Evolutionary conservation across 2,797 vertebrate species (phyloP).

Genomic region (Coregonus suidteri): DNA sequence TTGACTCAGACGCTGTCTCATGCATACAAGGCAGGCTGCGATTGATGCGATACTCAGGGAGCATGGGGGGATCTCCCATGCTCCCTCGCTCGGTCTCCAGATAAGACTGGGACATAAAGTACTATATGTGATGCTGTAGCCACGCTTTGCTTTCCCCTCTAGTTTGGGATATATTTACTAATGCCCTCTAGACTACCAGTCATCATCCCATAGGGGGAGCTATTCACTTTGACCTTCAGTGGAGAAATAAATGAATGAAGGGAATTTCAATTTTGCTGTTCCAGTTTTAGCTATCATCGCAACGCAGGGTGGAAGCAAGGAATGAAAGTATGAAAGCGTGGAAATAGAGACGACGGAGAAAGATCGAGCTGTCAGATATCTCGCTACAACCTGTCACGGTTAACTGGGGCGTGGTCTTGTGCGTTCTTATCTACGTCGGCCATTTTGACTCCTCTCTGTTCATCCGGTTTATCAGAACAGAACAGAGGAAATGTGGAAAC

Average conservation of each 20-base stretch:
- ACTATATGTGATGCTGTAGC: constrained; percentile 32
- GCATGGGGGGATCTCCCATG: constrained; percentile 52
- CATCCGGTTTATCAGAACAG: constrained; percentile 25
- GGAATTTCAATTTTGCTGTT: constrained; percentile 40
- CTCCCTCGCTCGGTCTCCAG: constrained; percentile 49
- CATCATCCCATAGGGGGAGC: constrained; percentile 49
- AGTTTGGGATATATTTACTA: neutral
- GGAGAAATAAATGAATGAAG: constrained; percentile 42
- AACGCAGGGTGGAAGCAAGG: constrained; percentile 32
- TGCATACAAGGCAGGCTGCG: constrained; percentile 52
- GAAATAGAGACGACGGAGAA: constrained; percentile 14
- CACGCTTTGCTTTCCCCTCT: constrained; percentile 25
- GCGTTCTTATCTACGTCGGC: constrained; percentile 18
- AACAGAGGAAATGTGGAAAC: constrained; percentile 24
- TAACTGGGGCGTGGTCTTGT: constrained; percentile 34
- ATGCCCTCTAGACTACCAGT: constrained; percentile 19
- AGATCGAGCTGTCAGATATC: constrained; percentile 50
- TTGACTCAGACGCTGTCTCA: constrained; percentile 57
- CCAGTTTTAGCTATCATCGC: constrained; percentile 43
- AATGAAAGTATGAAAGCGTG: constrained; percentile 29
- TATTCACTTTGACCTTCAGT: constrained; percentile 28
- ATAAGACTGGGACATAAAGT: constrained; percentile 65
- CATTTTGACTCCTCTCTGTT: constrained; percentile 29
- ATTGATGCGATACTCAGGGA: constrained; percentile 68
- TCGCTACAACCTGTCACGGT: constrained; percentile 16